Evolutionary conservation across 2,797 vertebrate species (phyloP).

Genomic region (Microchirus variegatus): DNA sequence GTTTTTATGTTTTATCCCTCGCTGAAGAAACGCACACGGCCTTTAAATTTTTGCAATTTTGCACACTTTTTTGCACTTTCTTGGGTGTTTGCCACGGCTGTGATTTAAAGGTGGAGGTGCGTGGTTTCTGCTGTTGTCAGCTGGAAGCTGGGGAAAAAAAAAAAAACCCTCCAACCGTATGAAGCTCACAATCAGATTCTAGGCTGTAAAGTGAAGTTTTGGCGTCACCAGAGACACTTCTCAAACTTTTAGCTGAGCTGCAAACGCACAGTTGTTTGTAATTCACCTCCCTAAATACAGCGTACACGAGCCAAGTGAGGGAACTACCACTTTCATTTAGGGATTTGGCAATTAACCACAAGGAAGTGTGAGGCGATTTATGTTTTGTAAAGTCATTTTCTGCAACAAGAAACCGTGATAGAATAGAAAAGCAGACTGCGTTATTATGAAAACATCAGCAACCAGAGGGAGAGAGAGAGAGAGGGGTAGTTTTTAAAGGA

Average conservation of each 20-base stretch:
- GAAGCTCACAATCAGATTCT: background rate
- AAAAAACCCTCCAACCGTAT: too few relatives aligned
- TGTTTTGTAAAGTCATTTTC: constrained; percentile 3
- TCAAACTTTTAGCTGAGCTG: background rate
- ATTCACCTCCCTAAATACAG: constrained; percentile 37
- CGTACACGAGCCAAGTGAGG: constrained; percentile 15
- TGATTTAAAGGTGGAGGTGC: background rate
- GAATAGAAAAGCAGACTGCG: background rate
- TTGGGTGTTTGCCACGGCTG: background rate
- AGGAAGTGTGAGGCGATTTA: background rate
- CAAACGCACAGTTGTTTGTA: constrained; percentile 2
- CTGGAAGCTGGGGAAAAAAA: too few relatives aligned
- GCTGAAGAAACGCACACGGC: background rate
- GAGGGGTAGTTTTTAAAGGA: background rate
- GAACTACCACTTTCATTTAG: constrained; percentile 36
- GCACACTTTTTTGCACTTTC: too few relatives aligned
- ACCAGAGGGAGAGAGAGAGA: background rate
- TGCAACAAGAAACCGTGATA: background rate
- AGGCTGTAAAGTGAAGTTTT: background rate
- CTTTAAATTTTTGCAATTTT: background rate
- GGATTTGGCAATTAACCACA: constrained; percentile 15
- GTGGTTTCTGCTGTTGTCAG: too few relatives aligned
- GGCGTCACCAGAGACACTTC: background rate
- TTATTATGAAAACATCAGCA: background rate
- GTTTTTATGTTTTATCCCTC: background rate